Base-by-base conservation (phyloP, 2,113 vertebrate species). In the Saccopteryx leptura region DNA sequence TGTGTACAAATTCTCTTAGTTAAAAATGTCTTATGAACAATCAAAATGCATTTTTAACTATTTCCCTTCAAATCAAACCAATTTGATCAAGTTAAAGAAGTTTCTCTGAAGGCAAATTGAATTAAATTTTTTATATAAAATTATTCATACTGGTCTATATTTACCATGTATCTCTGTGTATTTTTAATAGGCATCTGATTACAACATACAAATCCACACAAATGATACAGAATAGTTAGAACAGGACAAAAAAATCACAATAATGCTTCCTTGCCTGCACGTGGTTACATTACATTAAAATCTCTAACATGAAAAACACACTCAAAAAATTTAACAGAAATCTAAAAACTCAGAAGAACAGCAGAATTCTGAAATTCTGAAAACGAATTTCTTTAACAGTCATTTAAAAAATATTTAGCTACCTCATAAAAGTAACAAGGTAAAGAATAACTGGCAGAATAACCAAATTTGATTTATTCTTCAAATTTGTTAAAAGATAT, bases 331-430 rank as follows among this genome's bases (percentile, higher is more conserved):
- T 33, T 92, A 71, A 66, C 9, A 58, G 14, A 50, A 31, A 80
- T 58, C 17, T 58, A 50, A 87, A 91, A 88, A 88, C 60, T 82
- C 33, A n/a, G 50, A 82, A 82, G 39, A 82, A 88, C 87, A 88
- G 31, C 7, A 75, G 50, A 91, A 74, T 58, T 82, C 23, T 75
- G 75, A 86, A 80, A 84, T 63, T 93, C 28, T 79, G 56, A 66
- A 86, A 86, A 75, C 14, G 4, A 85, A 31, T 71, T 87, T 85
- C 17, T 71, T 86, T 33, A 74, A 74, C 17, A 68, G 56, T 65
- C 56, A 18, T 58, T 60, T 46, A 58, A 54, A 39, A 39, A 39
- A 39, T 39, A 39, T 13, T 78, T 90, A 63, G 33, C 26, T 60
- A n/a, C 24, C 28, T 88, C 28, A 18, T 61, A 56, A 83, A 76